Percentiles rank a stretch among this genome's conserved stretches.
phyloP scores from a whole-genome alignment of 1,140 invertebrate species.

The Vanessa atalanta region DNA sequence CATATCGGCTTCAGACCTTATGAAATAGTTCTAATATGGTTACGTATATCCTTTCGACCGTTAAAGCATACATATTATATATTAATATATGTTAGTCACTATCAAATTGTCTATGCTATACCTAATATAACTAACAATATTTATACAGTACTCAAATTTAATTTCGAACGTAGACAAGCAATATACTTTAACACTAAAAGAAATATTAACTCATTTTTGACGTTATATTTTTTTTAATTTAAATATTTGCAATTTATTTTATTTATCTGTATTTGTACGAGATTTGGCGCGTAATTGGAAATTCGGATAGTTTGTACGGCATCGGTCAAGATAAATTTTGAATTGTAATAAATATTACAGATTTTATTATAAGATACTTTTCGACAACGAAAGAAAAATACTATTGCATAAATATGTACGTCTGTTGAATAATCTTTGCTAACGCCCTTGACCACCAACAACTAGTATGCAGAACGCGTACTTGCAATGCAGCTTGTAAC shows the following conservation, averaged over 20 bases:
- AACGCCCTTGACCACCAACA: slow-evolving; percentile 30
- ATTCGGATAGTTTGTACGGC: neutral
- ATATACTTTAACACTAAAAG: too few species aligned
- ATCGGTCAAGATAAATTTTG: neutral
- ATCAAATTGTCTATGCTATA: neutral
- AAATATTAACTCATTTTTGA: too few species aligned
- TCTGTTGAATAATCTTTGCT: slow-evolving; percentile 31
- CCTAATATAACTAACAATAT: too few species aligned
- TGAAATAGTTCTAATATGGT: slow-evolving; percentile 22
- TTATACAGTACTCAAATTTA: neutral
- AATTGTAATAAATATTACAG: too few species aligned
- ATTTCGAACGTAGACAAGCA: too few species aligned
- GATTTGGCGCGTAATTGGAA: neutral
- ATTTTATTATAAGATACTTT: too few species aligned
- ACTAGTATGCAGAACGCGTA: slow-evolving; percentile 23
- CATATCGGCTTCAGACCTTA: slow-evolving; percentile 9
- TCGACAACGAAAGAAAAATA: neutral
- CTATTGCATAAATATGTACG: slow-evolving; percentile 1
- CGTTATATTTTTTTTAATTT: too few species aligned
- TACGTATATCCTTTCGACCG: slow-evolving; percentile 8
- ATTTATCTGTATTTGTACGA: neutral
- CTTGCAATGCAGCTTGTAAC: neutral
- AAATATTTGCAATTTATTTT: neutral
- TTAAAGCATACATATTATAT: slow-evolving; percentile 9
- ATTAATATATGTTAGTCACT: neutral